Evolutionary conservation across 1,140 invertebrate genomes (phyloP).

Genomic region (Heliconius himera): DNA sequence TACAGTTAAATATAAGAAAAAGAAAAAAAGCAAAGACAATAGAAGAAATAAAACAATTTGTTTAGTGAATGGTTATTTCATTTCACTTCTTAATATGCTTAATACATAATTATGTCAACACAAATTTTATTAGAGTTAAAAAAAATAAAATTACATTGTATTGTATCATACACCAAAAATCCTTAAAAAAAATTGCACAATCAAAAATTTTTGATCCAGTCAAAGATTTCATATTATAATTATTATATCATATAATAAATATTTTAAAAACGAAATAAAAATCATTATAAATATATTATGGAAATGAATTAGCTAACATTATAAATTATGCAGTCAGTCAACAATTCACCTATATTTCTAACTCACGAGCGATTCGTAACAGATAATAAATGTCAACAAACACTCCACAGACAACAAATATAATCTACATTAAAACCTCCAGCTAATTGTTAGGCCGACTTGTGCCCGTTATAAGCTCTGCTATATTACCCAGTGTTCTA

Average conservation of each 20-base stretch:
- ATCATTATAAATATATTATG: conserved; percentile 31
- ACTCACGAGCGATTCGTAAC: conserved; percentile 28
- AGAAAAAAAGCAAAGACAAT: conserved; percentile 23
- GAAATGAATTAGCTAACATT: conserved; percentile 56
- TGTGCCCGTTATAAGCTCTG: conserved; percentile 47
- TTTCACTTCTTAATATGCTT: conserved; percentile 36
- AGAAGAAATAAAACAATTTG: conserved; percentile 47
- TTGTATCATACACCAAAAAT: conserved; percentile 2
- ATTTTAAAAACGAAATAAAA: conserved; percentile 35
- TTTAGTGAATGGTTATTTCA: conserved; percentile 44
- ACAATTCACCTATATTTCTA: conserved; percentile 49
- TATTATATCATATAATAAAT: conserved; percentile 18
- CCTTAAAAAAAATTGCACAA: conserved; percentile 43
- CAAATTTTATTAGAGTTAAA: conserved; percentile 38
- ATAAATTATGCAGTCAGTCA: conserved; percentile 76
- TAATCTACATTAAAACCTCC: conserved; percentile 35
- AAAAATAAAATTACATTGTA: conserved; percentile 29
- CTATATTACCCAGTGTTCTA: conserved; percentile 52
- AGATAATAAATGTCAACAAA: conserved; percentile 44
- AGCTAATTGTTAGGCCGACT: conserved; percentile 42
- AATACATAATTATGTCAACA: conserved; percentile 44
- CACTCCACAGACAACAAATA: conserved; percentile 43
- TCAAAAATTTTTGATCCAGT: conserved; percentile 55
- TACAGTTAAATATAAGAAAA: conserved; percentile 20
- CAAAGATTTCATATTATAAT: conserved; percentile 39